Evolutionary conservation across 2,797 vertebrate genomes (phyloP).

Genomic region (Onychomys leucogaster): DNA sequence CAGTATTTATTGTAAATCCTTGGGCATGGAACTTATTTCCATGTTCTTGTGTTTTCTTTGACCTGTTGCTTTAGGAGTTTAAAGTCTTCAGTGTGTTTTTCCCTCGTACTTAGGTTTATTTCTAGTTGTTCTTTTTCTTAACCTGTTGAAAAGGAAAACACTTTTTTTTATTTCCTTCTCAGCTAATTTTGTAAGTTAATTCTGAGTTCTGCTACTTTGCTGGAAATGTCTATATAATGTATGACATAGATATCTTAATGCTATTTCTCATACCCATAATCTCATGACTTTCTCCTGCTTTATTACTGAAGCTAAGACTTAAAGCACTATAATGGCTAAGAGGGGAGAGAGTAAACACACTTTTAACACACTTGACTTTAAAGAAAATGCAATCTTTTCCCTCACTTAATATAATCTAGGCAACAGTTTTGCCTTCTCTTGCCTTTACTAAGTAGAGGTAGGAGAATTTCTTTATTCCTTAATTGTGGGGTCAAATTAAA

Average conservation of each 20-base stretch:
- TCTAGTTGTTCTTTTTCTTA: not conserved
- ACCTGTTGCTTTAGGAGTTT: not conserved
- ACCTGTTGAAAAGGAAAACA: not conserved
- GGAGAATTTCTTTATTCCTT: not conserved
- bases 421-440: not conserved
- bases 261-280: not conserved
- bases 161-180: not conserved
- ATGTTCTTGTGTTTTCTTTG: not conserved
- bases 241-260: not conserved
- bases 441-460: not conserved
- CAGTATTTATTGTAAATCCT: not conserved
- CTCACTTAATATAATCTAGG: not conserved
- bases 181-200: not conserved
- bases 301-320: not conserved
- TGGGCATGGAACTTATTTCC: not conserved
- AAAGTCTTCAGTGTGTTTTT: not conserved
- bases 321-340: not conserved
- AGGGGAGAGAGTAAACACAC: not conserved
- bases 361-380: not conserved
- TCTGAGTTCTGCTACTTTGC: not conserved
- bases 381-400: not conserved
- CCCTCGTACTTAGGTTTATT: not conserved
- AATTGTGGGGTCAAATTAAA: accelerated
- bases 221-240: not conserved
- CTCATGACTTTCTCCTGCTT: not conserved